Evolutionary conservation across 2,113 vertebrate species (phyloP), one percentile per base, ranked within the genome.

Genomic region (Epinephelus fuscoguttatus): DNA sequence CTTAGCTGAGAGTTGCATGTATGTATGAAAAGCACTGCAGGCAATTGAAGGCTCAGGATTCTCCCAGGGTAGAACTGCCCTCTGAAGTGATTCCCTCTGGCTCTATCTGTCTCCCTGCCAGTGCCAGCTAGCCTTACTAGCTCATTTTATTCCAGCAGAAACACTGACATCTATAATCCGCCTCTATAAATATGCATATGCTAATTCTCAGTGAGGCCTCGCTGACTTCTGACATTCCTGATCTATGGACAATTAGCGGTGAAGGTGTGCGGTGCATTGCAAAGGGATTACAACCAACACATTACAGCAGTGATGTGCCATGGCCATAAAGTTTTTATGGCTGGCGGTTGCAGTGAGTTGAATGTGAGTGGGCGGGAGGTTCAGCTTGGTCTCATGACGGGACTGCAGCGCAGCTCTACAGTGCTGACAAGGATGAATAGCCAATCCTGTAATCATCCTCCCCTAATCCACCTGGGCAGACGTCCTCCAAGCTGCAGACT

Each of bases 361-460:
- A 47, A 78, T 45, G 59, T 64, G 73, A 57, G 72, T 78, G 86
- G 76, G 52, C 23, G 47, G 56, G 50, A 56, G 68, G 69, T 57
- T 81, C 18, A 30, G 69, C 25, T 12, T n/a, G 2, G 66, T 45
- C 37, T 77, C 84, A 53, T 62, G 59, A 67, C 18, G 25, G 59
- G 75, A 49, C 42, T 53, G 19, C 70, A 80, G 50, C 19, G 45
- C 42, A 63, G 80, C 85, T 66, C 70, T 2, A 72, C 80, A 82
- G 68, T 88, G 90, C 92, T 92, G 89, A 92, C 91, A 77, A 52
- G 88, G 88, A 90, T 90, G 82, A 88, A 91, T 81, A 84, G 85
- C 80, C 85, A 89, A 92, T 93, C 90, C 85, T 82, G 70, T 92
- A 84, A 92, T 94, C 85, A 82, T 84, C 88, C 88, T 77, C 72